These are phyloP conservation scores for Opisthocomus hoazin DNA, from an alignment of 2,113 vertebrate species.

Conservation along the genomic window DNA sequence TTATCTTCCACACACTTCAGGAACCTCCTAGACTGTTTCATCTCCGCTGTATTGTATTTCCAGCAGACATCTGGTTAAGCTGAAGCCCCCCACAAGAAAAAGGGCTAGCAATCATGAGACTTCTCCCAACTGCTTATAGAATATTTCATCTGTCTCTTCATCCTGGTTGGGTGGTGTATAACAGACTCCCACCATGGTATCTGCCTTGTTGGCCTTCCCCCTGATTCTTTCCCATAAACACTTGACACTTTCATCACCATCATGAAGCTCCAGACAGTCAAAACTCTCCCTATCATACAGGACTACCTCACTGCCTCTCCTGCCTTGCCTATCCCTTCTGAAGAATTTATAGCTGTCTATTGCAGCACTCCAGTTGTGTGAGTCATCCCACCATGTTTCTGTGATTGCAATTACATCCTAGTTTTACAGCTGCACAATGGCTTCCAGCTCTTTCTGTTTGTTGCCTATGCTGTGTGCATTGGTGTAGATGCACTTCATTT, in stretches of 20 bases:
- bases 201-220: background rate
- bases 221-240: background rate
- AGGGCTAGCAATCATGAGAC: background rate
- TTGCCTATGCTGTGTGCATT: no score
- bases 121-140: background rate
- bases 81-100: background rate
- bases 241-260: background rate
- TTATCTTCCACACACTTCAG: background rate
- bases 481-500: background rate
- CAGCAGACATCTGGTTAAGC: background rate
- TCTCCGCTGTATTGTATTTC: background rate
- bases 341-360: no score
- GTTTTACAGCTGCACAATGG: no score
- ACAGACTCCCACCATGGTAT: background rate
- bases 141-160: background rate
- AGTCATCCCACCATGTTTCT: background rate
- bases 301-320: background rate
- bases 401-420: no score
- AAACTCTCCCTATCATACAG: background rate
- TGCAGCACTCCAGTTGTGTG: background rate
- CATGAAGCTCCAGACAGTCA: background rate
- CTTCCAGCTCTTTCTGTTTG: background rate
- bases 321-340: background rate
- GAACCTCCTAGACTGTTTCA: background rate
- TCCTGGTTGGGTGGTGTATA: background rate